Conservation (phyloP, 2,888 invertebrate genomes). For the Pterostichus niger region DNA sequence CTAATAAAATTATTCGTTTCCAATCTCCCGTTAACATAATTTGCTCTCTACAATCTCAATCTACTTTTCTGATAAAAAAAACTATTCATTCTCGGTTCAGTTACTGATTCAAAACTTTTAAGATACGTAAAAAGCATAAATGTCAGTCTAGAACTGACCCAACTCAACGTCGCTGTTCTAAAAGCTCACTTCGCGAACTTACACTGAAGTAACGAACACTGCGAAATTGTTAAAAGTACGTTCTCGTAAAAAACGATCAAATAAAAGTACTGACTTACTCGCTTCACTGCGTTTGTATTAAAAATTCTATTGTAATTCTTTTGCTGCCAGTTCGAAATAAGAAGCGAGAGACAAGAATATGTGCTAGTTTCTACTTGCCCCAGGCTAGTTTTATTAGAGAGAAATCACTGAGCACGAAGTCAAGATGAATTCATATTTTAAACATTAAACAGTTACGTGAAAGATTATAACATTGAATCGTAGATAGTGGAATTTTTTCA, state of each 20-base stretch:
- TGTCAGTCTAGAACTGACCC: background rate
- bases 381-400: conserved; percentile 48
- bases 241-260: conserved; percentile 4
- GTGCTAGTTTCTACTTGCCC: conserved; percentile 32
- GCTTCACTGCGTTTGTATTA: conserved; percentile 50
- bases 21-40: too few species aligned
- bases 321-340: conserved; percentile 12
- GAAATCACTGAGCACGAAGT: background rate
- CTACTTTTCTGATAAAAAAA: too few species aligned
- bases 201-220: too few species aligned
- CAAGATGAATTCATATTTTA: background rate
- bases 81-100: too few species aligned
- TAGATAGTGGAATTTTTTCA: background rate
- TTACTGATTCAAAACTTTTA: background rate
- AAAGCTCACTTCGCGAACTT: too few species aligned
- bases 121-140: background rate
- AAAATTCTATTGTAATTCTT: conserved; percentile 45
- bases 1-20: too few species aligned
- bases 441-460: background rate
- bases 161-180: background rate
- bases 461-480: too few species aligned
- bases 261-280: conserved; percentile 2
- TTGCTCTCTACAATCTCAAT: too few species aligned
- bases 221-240: background rate
- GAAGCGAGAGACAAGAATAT: conserved; percentile 11